Percentiles rank a stretch among this genome's conserved stretches.
These are phyloP conservation scores for Zaprionus bogoriensis DNA, from an alignment of 2,888 invertebrate species.

Conservation along the genomic window DNA sequence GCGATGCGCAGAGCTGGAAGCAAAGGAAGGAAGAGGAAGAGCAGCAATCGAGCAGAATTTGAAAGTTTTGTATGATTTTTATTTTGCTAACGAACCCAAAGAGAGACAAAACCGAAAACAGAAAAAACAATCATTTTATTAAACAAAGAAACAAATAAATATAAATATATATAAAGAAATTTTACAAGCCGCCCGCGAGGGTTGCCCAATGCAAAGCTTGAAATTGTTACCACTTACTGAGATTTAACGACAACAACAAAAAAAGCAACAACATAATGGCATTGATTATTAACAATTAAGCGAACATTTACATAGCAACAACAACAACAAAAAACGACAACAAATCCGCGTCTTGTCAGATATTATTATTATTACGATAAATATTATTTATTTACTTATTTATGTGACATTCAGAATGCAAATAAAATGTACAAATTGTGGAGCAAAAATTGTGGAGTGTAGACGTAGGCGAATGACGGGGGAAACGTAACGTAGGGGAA, in stretches of 20 bases:
- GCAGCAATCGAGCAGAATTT: conserved; percentile 28
- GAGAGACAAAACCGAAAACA: conserved; percentile 46
- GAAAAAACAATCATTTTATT: conserved; percentile 54
- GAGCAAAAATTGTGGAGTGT: conserved; percentile 48
- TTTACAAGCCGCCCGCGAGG: conserved; percentile 56
- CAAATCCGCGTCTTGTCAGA: conserved; percentile 77
- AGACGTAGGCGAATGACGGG: conserved; percentile 25
- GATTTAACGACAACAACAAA: conserved; percentile 30
- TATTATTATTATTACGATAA: conserved; percentile 35
- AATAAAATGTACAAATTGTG: conserved; percentile 75
- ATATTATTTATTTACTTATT: conserved; percentile 39
- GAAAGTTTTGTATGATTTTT: conserved; percentile 63
- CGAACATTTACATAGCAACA: conserved; percentile 28
- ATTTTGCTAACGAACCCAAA: conserved; percentile 69
- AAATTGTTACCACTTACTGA: conserved; percentile 56
- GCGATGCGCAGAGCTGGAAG: conserved; percentile 31
- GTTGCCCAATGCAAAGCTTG: conserved; percentile 34
- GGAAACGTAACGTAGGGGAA: conserved; percentile 4
- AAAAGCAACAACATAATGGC: conserved; percentile 45
- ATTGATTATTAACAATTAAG: conserved; percentile 60
- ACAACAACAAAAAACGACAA: conserved; percentile 26
- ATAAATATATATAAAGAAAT: conserved; percentile 58
- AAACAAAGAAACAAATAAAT: conserved; percentile 22
- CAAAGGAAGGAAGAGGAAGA: conserved; percentile 8
- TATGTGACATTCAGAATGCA: conserved; percentile 72